A percentile compares a stretch with the other conserved stretches of the same genome.
These are phyloP conservation scores for Pristionchus mayeri DNA, from an alignment of 2,888 invertebrate genomes.

Conservation along the genomic window DNA sequence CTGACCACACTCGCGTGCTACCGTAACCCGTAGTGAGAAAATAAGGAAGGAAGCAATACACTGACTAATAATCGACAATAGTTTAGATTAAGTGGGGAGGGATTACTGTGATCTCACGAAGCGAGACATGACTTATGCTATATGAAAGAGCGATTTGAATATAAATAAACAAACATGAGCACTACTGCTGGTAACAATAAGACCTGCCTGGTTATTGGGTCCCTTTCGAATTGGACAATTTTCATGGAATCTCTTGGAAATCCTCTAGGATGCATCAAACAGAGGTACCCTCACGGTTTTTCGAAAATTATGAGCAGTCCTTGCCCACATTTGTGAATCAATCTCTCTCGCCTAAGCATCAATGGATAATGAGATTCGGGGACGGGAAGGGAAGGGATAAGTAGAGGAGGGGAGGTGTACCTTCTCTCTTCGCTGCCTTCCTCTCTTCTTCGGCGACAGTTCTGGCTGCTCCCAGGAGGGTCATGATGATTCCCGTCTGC, in stretches of 20 bases:
- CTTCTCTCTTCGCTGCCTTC: conserved; percentile 71
- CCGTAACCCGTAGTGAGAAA: conserved; percentile 5
- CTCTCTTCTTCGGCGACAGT: conserved; percentile 72
- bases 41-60: conserved; percentile 17
- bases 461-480: conserved; percentile 75
- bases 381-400: not conserved
- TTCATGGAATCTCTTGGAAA: too few relatives aligned
- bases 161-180: too few relatives aligned
- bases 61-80: conserved; percentile 13
- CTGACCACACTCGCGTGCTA: conserved; percentile 34
- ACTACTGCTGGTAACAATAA: too few relatives aligned
- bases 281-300: too few relatives aligned
- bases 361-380: not conserved
- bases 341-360: conserved; percentile 3
- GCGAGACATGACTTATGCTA: conserved; percentile 19
- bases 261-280: too few relatives aligned
- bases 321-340: too few relatives aligned
- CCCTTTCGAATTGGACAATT: too few relatives aligned
- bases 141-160: too few relatives aligned
- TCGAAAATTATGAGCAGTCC: too few relatives aligned
- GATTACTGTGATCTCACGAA: not conserved
- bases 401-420: conserved; percentile 54
- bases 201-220: too few relatives aligned
- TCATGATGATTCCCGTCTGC: conserved; percentile 76
- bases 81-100: not conserved